Base-by-base conservation (phyloP, 2,797 vertebrate genomes). In the Characodon lateralis region DNA sequence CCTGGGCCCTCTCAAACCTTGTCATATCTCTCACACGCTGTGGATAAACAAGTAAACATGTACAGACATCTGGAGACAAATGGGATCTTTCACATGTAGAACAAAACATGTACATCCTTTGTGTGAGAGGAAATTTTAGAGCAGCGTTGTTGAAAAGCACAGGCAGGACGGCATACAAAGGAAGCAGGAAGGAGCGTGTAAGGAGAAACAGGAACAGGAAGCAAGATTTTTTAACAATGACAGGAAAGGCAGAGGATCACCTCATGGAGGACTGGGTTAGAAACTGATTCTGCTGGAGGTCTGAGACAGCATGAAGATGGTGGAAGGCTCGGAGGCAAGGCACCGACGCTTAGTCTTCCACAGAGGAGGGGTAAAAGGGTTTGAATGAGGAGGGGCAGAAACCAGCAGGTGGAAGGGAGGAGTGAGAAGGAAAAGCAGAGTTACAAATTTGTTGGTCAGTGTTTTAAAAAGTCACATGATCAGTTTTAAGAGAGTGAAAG, bases 251-350 rank as follows among this genome's bases (percentile, higher is more conserved):
- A 78, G 83, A 82, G 84, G 92, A 84, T 94, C 93, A 94, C 93
- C 93, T 94, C 89, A 43, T 72, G 77, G 74, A 83, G 85, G 82
- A 83, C 81, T 24, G 87, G 88, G 86, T 94, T 95, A 99, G 96
- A 98, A 98, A 98, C 96, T 98, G 93, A 99, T 96, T 97, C 96
- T 96, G 97, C 97, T 98, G 95, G 98, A 97, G 94, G 97, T 99
- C 96, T 99, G 98, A 94, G 98, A 99, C 95, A 99, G 97, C 98
- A 99, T 98, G 96, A 99, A 99, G 96, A 99, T 97, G 97, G 98
- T 98, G 93, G 98, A 97, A 94, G 98, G 98, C 95, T 99, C 97
- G 77, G 97, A 96, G 95, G 96, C 96, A 96, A 98, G 97, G 96
- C 96, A 96, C 93, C 96, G 96, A 88, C 96, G 97, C 94, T 97